Conservation (phyloP, 2,113 vertebrate genomes). For the Gila orcuttii region DNA sequence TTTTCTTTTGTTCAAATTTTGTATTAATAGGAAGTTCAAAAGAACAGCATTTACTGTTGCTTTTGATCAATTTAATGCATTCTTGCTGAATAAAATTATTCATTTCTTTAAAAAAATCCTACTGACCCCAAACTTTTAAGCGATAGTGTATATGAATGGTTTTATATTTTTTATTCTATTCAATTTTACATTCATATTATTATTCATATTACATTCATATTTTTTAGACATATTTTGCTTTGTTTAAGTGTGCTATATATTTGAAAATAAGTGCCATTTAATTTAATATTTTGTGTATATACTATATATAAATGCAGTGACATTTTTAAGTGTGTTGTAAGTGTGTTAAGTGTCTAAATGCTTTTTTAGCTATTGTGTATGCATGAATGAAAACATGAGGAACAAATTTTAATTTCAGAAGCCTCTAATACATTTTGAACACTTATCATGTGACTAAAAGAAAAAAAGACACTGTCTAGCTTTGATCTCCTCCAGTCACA, state of each 20-base stretch:
- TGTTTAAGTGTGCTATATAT: background rate
- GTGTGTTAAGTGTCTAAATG: background rate
- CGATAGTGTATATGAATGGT: background rate
- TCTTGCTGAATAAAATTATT: background rate
- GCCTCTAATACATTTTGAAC: background rate
- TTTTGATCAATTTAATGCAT: background rate
- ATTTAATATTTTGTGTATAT: background rate
- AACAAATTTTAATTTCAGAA: background rate
- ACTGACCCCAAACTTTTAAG: background rate
- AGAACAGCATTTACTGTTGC: background rate
- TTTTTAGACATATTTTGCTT: background rate
- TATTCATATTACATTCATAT: no score
- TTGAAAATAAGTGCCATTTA: background rate
- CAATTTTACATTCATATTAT: no score
- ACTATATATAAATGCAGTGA: no score
- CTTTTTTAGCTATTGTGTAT: background rate
- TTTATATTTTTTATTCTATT: no score
- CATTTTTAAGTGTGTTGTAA: background rate
- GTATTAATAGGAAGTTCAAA: background rate
- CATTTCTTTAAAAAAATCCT: background rate
- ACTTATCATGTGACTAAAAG: conserved; percentile 4
- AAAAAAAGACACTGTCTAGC: background rate
- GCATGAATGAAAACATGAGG: no score
- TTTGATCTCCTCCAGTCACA: conserved; percentile 13
- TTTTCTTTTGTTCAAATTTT: background rate